Evolutionary conservation across 2,113 vertebrate species (phyloP).

Genomic region (Nycticryphes semicollaris): DNA sequence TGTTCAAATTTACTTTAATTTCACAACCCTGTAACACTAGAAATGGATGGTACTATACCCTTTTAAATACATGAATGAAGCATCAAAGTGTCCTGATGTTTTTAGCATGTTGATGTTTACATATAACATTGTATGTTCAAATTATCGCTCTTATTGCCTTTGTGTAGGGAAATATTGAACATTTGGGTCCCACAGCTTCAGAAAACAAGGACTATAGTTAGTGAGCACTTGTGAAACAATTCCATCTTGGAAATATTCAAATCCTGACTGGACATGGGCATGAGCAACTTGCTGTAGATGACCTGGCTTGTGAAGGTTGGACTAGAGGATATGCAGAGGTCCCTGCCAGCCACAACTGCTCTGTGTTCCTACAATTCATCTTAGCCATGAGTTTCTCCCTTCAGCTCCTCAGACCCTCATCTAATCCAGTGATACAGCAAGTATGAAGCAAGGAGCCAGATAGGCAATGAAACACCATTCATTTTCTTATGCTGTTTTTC

Average conservation of each 20-base stretch:
- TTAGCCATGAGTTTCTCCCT: background rate
- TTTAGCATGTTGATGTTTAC: background rate
- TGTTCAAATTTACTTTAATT: background rate
- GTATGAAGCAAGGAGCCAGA: background rate
- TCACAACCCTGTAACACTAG: background rate
- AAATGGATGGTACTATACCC: background rate
- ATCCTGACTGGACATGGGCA: rapidly evolving
- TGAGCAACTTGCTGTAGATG: background rate
- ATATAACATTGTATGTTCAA: background rate
- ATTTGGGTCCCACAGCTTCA: background rate
- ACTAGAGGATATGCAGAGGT: background rate
- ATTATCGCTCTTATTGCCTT: background rate
- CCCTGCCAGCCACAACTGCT: background rate
- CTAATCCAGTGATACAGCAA: background rate
- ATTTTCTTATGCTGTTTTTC: background rate
- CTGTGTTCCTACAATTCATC: background rate
- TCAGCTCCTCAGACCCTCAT: background rate
- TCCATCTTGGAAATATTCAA: background rate
- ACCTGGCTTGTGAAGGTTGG: background rate
- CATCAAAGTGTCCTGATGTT: background rate
- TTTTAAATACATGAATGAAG: background rate
- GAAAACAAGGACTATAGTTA: background rate
- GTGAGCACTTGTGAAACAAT: background rate
- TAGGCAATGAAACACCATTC: background rate
- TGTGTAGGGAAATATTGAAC: background rate